phyloP scores from a whole-genome alignment of 2,797 vertebrate species.

The Cheirogaleus major region DNA sequence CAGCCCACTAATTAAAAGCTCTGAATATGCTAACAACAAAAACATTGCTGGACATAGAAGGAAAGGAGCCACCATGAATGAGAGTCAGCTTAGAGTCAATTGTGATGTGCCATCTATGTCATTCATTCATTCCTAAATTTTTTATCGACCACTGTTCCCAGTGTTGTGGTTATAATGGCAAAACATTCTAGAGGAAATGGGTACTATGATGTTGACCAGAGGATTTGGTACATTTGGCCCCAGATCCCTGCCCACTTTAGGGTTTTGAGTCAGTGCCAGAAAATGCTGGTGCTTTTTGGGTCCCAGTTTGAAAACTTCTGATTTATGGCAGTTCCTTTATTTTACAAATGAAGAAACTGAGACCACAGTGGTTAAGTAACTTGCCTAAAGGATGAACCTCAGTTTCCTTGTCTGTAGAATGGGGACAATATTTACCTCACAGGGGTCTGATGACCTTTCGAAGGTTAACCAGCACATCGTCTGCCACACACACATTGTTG shows the following conservation, averaged over 20 bases:
- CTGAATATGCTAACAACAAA: background rate
- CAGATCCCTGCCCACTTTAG: background rate
- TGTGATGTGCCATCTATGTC: background rate
- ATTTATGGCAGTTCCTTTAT: background rate
- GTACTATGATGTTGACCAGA: background rate
- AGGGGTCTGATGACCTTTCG: background rate
- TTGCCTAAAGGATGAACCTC: background rate
- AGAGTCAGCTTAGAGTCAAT: background rate
- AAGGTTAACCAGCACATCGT: background rate
- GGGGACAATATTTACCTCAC: background rate
- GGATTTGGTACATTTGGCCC: background rate
- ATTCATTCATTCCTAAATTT: background rate
- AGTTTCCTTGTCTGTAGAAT: background rate
- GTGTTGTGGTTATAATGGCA: background rate
- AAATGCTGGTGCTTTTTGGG: background rate
- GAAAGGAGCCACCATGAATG: background rate
- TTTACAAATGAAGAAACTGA: background rate
- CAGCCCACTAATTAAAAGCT: background rate
- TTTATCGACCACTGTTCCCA: background rate
- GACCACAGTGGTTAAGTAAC: background rate
- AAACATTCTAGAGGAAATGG: background rate
- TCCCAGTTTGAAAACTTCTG: background rate
- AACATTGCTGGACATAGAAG: background rate
- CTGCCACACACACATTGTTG: background rate
- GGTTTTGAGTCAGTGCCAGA: background rate